Evolutionary conservation across 30 jellyfish, hydroid and myxozoan genomes (phyloP), one percentile per base, ranked within the genome.

Genomic region (Mastigias papua): DNA sequence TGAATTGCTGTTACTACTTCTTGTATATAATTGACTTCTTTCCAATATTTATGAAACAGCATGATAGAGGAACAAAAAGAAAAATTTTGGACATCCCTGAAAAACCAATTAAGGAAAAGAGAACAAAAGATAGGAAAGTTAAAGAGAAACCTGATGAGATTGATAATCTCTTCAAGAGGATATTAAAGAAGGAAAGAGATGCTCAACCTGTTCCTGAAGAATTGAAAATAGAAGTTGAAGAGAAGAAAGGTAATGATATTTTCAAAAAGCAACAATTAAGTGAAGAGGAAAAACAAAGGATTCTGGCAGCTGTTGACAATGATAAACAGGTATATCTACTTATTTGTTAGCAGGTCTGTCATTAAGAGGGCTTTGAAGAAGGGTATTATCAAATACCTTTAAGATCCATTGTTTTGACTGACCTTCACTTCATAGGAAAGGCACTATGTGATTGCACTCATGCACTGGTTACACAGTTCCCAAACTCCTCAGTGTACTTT

Each of bases 271-370:
- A 71, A 16, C 35, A 78, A 80, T 34, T 88, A 32, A 93, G 91
- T 49, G 97, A 78, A 29, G 96, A 88, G 16, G 98, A 93, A 28
- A 93, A 89, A 61, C 97, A 93, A 58, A 88, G 77, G 63, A 83
- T 93, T 17, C 78, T 93, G 11, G 97, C 91, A 13, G 84, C 93
- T 31, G 97, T 93, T 1, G 98, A 93, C 49, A 79, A 89, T 66
- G 96, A 93, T 30, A 90, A 76, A 10, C 97, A 88, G 96, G 98
- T 92, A 77, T 23, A 23, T 51, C 17, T 5, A 21, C 17, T 3
- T 37, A 3, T 5, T 5, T 37, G n/a, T n/a, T n/a, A n/a, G n/a
- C n/a, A n/a, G n/a, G n/a, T n/a, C n/a, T n/a, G n/a, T n/a, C n/a
- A n/a, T n/a, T n/a, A n/a, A n/a, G n/a, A n/a, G n/a, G n/a, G n/a